Conservation (phyloP, 1,140 invertebrate genomes). For the Radopholus similis region DNA sequence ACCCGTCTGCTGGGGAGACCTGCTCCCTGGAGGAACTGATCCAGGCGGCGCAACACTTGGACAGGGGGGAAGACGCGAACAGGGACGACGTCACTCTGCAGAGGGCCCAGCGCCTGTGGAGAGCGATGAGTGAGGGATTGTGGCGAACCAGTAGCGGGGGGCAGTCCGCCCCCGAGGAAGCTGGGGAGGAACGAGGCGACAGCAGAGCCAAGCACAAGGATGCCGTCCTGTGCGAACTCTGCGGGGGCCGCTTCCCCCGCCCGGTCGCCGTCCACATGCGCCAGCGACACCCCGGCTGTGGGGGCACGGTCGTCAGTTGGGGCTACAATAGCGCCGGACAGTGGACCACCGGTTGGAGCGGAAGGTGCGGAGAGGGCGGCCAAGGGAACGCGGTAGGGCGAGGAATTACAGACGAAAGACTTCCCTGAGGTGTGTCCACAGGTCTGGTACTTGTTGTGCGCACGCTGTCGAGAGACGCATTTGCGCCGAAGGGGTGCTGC, state of each 20-base stretch:
- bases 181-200: neutral
- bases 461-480: slow-evolving; percentile 78
- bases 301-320: slow-evolving; percentile 76
- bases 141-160: neutral
- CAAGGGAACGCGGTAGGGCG: slow-evolving; percentile 70
- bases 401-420: neutral
- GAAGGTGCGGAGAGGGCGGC: slow-evolving; percentile 81
- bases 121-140: slow-evolving; percentile 1
- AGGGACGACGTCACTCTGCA: slow-evolving; percentile 22
- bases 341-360: slow-evolving; percentile 80
- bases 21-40: slow-evolving; percentile 60
- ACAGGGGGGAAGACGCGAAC: neutral
- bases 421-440: neutral
- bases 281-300: slow-evolving; percentile 81
- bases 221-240: slow-evolving; percentile 74
- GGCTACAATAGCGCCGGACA: slow-evolving; percentile 81
- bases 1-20: too few species aligned
- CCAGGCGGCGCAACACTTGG: neutral
- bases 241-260: slow-evolving; percentile 72
- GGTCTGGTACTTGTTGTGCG: slow-evolving; percentile 83
- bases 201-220: neutral
- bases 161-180: neutral
- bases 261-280: slow-evolving; percentile 88
- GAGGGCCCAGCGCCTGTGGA: slow-evolving; percentile 52
- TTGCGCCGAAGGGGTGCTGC: slow-evolving; percentile 65